Evolutionary conservation across 1,140 invertebrate species (phyloP).

Genomic region (Littorina saxatilis): DNA sequence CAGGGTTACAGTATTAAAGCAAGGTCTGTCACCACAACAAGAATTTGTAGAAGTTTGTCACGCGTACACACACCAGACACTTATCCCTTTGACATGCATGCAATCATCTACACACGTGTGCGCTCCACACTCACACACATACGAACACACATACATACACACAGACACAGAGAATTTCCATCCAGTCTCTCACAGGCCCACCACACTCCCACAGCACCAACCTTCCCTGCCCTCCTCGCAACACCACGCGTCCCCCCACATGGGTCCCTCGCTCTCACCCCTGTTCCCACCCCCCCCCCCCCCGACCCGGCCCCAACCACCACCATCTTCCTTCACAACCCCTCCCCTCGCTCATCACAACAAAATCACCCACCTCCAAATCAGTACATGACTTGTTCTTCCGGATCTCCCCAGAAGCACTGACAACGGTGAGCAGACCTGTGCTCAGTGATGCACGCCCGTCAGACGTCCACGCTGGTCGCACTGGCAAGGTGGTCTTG

Average conservation of each 20-base stretch:
- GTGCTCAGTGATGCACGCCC: neutral
- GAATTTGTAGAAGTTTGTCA: too few relatives aligned
- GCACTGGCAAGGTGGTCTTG: too few relatives aligned
- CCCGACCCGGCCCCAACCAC: neutral
- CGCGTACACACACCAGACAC: too few relatives aligned
- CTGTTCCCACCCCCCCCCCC: neutral
- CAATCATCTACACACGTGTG: too few relatives aligned
- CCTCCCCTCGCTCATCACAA: too few relatives aligned
- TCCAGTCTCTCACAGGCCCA: neutral
- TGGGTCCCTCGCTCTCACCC: neutral
- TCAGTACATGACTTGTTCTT: conserved; percentile 35
- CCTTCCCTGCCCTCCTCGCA: neutral
- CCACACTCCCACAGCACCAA: conserved; percentile 4
- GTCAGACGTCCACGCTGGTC: too few relatives aligned
- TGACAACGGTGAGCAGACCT: conserved; percentile 19
- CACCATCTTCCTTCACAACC: neutral
- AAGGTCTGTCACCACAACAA: too few relatives aligned
- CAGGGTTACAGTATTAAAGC: too few relatives aligned
- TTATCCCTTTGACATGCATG: too few relatives aligned
- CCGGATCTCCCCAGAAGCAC: neutral
- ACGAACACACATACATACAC: neutral
- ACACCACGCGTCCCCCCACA: neutral
- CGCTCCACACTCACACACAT: neutral
- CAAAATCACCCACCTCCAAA: neutral
- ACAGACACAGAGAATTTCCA: neutral